Evolutionary conservation across 2,113 vertebrate species (phyloP).

Genomic region (Hypanus sabinus): DNA sequence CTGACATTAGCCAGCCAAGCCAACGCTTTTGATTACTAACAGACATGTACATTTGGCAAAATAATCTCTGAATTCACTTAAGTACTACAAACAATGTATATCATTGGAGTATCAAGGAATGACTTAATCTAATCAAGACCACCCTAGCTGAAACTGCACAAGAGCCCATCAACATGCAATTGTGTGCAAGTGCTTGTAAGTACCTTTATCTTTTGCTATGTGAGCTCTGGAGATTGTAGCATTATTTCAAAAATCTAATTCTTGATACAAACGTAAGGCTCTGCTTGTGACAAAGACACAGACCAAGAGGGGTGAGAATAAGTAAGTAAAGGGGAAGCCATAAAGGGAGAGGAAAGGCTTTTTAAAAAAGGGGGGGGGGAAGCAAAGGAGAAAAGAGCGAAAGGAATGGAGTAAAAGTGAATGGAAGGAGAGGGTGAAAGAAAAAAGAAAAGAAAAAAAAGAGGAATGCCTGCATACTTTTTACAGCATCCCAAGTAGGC

Average conservation of each 20-base stretch:
- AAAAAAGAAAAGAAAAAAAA: background rate
- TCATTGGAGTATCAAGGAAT: background rate
- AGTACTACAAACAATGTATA: background rate
- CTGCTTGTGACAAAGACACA: background rate
- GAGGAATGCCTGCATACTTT: background rate
- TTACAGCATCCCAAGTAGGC: background rate
- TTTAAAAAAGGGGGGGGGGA: background rate
- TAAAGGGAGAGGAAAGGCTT: no score
- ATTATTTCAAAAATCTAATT: background rate
- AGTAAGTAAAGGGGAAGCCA: no score
- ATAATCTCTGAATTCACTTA: background rate
- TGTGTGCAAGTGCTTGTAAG: background rate
- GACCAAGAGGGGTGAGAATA: background rate
- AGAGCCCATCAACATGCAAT: background rate
- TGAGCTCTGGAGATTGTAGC: background rate
- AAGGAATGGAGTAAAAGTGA: background rate
- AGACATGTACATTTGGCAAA: background rate
- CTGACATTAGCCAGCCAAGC: background rate
- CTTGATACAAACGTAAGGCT: background rate
- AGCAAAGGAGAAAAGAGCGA: background rate
- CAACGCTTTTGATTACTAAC: background rate
- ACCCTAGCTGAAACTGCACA: background rate
- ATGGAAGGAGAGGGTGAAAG: background rate
- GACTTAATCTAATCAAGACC: slow-evolving; percentile 19
- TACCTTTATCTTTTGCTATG: background rate